These are phyloP conservation scores for Hirudo medicinalis DNA, from an alignment of 1,140 invertebrate species.

Conservation along the genomic window DNA sequence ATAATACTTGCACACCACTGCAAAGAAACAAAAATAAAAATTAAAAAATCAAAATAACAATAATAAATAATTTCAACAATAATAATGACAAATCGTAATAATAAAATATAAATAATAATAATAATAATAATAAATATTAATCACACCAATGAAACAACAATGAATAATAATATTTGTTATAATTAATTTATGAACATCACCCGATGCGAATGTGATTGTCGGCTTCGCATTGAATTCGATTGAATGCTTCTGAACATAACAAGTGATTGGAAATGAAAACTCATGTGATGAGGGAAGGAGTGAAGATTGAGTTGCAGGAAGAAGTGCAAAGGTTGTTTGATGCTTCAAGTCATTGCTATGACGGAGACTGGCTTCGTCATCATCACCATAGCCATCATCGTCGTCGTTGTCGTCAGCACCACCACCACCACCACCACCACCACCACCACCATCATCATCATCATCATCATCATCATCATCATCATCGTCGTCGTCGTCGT, in stretches of 20 bases:
- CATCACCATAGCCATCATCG: conserved; percentile 2
- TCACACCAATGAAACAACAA: too few species aligned
- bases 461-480: conserved; percentile 5
- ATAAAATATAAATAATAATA: too few species aligned
- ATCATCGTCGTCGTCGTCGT: conserved; percentile 2
- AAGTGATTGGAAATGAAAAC: background rate
- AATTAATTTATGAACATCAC: too few species aligned
- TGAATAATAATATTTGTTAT: too few species aligned
- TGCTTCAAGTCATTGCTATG: background rate
- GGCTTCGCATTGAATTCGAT: background rate
- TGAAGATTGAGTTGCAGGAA: background rate
- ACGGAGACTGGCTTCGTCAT: background rate
- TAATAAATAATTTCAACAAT: too few species aligned
- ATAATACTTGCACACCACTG: too few species aligned
- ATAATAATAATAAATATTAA: too few species aligned
- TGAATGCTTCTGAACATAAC: background rate
- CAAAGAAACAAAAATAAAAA: too few species aligned
- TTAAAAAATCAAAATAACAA: too few species aligned
- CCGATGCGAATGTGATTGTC: too few species aligned
- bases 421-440: conserved; percentile 6
- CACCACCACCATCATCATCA: conserved; percentile 14
- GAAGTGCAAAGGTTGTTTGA: background rate
- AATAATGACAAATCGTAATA: too few species aligned
- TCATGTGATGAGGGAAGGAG: background rate
- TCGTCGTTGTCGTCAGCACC: conserved; percentile 8